Percentiles rank a stretch among this genome's conserved stretches.
These are phyloP conservation scores for Leptopterna dolabrata DNA, from an alignment of 2,888 invertebrate genomes.

Conservation along the genomic window DNA sequence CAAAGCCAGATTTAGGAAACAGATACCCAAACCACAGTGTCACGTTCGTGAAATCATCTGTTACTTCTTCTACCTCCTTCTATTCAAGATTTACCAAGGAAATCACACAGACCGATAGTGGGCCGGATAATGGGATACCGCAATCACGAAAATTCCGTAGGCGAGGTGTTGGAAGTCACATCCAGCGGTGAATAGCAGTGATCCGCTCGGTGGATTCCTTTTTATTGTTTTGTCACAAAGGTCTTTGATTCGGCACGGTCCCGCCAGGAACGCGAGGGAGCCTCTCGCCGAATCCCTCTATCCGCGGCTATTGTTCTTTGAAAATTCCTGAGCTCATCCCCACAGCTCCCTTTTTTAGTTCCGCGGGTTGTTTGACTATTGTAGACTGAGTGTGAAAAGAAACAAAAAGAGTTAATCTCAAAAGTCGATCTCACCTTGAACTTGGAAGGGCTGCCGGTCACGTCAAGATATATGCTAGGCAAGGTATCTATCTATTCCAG, in stretches of 20 bases:
- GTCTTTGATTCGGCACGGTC: slow-evolving; percentile 42
- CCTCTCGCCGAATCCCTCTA: slow-evolving; percentile 26
- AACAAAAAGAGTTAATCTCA: no score
- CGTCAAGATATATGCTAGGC: no score
- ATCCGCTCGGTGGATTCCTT: slow-evolving; percentile 36
- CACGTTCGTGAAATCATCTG: no score
- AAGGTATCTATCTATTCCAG: no score
- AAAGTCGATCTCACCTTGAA: no score
- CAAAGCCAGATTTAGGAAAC: no score
- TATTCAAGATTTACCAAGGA: no score
- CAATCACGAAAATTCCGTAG: neutral
- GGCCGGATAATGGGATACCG: neutral
- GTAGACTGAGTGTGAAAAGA: neutral
- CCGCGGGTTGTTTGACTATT: neutral
- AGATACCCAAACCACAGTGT: no score
- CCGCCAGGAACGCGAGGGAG: slow-evolving; percentile 18
- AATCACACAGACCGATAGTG: neutral
- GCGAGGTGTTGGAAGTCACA: neutral
- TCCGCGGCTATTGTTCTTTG: slow-evolving; percentile 16
- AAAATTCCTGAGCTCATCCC: neutral
- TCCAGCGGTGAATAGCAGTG: neutral
- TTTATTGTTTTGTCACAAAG: slow-evolving; percentile 46
- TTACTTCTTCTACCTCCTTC: no score
- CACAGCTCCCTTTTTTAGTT: neutral
- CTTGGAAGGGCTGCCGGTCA: no score